Base-by-base conservation (phyloP, 2,113 vertebrate species). In the Onychostruthus taczanowskii region DNA sequence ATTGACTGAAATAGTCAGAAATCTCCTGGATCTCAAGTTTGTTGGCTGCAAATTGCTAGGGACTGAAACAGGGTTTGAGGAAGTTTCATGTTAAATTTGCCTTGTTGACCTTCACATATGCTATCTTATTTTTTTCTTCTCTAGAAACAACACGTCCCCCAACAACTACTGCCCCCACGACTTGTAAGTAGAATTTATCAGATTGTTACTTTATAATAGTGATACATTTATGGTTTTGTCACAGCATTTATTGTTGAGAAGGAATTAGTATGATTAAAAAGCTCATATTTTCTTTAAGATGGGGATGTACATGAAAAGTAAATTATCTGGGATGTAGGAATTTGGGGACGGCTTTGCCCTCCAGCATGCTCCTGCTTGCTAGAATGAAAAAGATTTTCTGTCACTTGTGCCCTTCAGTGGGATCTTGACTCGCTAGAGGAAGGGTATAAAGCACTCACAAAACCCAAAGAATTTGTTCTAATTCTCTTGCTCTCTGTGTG, bases 91-190 rank as follows among this genome's bases (percentile, higher is more conserved):
- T 18, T 13, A 3, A 50, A 30, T 64, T 82, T 44, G 5, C 7
- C 20, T 20, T 59, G 14, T 23, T 59, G 53, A 59, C 7, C 22
- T 59, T 49, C 39, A 21, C 22, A 11, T 35, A 9, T 16, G 12
- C 21, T 13, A 30, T 55, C 19, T 3, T 10, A 2, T 5, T 35
- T 49, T 85, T 75, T 83, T 15, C 16, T 75, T 66, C 22, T 39
- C 7, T 67, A 72, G 31, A 6, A 37, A 1, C 4, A 35, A 4
- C 1, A 21, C 0, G 0, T 17, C 13, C 20, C 10, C 2, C 19
- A 26, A 37, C 0, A 47, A 15, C 27, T 11, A 1, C 1, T 16
- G 2, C 0, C 3, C 0, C 4, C 33, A 19, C 13, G 0, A 27
- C 8, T 13, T 0, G 73, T 88, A 73, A 88, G 74, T 84, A 44